Evolutionary conservation across 2,888 invertebrate genomes (phyloP).

Genomic region (Bugulina stolonifera): DNA sequence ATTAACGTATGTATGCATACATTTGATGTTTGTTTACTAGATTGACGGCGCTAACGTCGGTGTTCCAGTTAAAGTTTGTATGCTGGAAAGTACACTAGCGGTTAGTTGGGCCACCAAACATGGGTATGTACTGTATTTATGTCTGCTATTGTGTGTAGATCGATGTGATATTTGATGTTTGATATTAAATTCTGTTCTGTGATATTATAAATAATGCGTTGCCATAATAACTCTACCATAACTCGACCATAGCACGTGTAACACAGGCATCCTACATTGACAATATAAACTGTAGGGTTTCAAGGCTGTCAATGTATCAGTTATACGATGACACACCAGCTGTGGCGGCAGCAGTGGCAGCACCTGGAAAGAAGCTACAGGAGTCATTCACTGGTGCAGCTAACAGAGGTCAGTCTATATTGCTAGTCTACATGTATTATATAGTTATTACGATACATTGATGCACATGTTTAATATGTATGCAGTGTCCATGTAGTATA

Average conservation of each 20-base stretch:
- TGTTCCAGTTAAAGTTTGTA: neutral
- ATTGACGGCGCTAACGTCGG: neutral
- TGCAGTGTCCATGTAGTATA: neutral
- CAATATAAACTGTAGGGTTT: no score
- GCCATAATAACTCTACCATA: no score
- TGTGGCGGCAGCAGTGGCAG: neutral
- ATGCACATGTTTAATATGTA: neutral
- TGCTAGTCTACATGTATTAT: neutral
- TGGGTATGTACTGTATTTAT: neutral
- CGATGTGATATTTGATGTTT: no score
- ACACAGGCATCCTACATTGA: no score
- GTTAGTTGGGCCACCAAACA: neutral
- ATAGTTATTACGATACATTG: neutral
- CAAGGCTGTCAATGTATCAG: slow-evolving; percentile 1
- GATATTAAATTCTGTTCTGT: no score
- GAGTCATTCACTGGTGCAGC: neutral
- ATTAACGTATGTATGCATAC: no score
- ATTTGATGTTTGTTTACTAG: neutral
- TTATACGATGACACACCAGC: no score
- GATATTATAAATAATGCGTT: no score
- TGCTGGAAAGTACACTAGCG: slow-evolving; percentile 3
- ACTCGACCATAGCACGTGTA: no score
- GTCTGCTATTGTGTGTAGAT: no score
- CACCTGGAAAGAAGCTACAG: no score
- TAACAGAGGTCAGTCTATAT: neutral